Base-by-base conservation (phyloP, 2,888 invertebrate genomes). In the Zele albiditarsus region DNA sequence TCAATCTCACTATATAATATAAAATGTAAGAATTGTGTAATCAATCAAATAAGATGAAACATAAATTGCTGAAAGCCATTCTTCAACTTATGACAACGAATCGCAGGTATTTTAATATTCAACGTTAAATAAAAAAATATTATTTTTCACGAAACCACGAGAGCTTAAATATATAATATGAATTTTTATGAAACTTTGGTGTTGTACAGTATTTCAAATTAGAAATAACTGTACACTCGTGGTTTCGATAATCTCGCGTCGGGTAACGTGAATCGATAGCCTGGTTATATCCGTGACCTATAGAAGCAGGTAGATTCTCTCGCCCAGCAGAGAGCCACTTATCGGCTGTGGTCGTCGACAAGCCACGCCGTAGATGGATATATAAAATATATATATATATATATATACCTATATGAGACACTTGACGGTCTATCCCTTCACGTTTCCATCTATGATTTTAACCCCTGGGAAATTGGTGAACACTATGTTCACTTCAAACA, bases 241-340 rank as follows among this genome's bases (percentile, higher is more conserved):
- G 53, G 68, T 67, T 49, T 67, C 23, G 28, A 71, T 71, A 71
- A 71, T 71, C 60, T 38, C 62, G 28, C 62, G 31, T 27, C 57
- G 33, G 60, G 58, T 60, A 33, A 60, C 42, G 20, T 62, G 25
- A 71, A 71, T 71, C 71, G 71, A 71, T 71, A 73, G 46, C 49
- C 70, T 46, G 66, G 60, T 75, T 71, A 65, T 75, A 66, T 66
- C 8, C 63, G 33, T 67, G 75, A 71, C 71, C 71, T 71, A 71
- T 71, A 58, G 71, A 71, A 25, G 31, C 66, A 75, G 71, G 62
- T 71, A 60, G 66, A 75, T 71, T 27, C 63, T 69, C 74, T 69
- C 53, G 42, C 62, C 28, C 62, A 42, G 53, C 73, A 70, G 69
- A 76, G 74, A 72, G 66, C 74, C 76, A 78, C 78, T 78, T 71